These are phyloP conservation scores for Ailurus styani DNA, from an alignment of 2,113 vertebrate genomes.

Conservation along the genomic window DNA sequence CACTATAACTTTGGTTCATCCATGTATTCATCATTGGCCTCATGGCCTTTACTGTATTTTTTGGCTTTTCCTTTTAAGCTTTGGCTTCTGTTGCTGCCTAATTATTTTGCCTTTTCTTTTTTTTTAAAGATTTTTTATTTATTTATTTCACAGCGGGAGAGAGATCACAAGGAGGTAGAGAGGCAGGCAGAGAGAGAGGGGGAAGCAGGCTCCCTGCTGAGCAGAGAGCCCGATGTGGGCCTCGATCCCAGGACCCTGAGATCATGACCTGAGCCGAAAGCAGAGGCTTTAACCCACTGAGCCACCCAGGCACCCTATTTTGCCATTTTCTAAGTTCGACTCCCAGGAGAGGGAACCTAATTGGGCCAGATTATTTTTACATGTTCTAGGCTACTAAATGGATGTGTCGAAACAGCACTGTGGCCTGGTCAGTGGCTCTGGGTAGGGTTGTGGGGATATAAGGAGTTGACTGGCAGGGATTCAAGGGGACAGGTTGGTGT, in stretches of 20 bases:
- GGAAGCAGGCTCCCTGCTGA: too few relatives aligned
- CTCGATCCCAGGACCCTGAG: too few relatives aligned
- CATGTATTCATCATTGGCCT: background rate
- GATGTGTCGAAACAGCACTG: background rate
- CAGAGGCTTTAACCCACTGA: too few relatives aligned
- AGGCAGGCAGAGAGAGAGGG: too few relatives aligned
- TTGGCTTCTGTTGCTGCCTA: background rate
- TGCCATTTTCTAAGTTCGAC: background rate
- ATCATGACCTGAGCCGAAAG: too few relatives aligned
- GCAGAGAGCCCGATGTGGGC: too few relatives aligned
- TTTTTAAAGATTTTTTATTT: too few relatives aligned
- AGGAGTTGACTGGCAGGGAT: background rate
- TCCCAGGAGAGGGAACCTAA: background rate
- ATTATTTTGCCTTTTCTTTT: background rate
- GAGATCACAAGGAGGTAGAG: too few relatives aligned
- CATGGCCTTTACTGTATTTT: background rate
- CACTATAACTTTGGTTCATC: background rate
- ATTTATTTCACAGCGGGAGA: too few relatives aligned
- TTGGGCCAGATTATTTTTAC: constrained; percentile 8
- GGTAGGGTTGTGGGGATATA: background rate
- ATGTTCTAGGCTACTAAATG: background rate
- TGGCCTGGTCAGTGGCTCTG: background rate
- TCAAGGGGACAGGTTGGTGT: background rate
- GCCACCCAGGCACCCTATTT: background rate
- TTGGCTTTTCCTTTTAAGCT: background rate